Conservation (phyloP, 64 coral and sea anemone genomes). For the Cladopsammia gracilis region DNA sequence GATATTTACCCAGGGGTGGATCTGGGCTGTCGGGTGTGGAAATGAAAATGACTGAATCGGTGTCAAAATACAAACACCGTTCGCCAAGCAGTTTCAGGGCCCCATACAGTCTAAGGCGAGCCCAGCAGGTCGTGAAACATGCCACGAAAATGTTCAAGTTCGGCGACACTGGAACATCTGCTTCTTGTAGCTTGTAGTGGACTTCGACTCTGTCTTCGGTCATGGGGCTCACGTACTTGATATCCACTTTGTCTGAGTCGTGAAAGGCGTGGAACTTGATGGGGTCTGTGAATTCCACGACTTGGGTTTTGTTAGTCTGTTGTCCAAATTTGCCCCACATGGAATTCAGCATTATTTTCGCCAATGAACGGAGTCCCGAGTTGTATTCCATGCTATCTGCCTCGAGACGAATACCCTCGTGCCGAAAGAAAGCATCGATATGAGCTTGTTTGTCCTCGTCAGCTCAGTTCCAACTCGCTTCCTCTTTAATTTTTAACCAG, state of each 20-base stretch:
- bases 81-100: no score
- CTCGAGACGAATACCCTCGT: neutral
- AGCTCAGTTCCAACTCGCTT: neutral
- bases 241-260: neutral
- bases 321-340: conserved; percentile 28
- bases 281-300: no score
- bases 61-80: no score
- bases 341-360: neutral
- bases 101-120: no score
- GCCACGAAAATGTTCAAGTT: no score
- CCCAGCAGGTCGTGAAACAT: no score
- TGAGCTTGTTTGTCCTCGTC: neutral
- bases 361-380: neutral
- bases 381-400: neutral
- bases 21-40: no score
- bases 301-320: conserved; percentile 21
- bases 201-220: no score
- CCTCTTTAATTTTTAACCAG: neutral
- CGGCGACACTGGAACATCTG: no score
- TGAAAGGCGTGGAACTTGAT: neutral
- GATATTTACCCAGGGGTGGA: no score
- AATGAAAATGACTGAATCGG: no score
- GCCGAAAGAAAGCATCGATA: neutral
- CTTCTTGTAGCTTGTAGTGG: no score
- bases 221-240: neutral